These are phyloP conservation scores for Agelaius phoeniceus DNA, from an alignment of 2,113 vertebrate genomes.

Conservation along the genomic window DNA sequence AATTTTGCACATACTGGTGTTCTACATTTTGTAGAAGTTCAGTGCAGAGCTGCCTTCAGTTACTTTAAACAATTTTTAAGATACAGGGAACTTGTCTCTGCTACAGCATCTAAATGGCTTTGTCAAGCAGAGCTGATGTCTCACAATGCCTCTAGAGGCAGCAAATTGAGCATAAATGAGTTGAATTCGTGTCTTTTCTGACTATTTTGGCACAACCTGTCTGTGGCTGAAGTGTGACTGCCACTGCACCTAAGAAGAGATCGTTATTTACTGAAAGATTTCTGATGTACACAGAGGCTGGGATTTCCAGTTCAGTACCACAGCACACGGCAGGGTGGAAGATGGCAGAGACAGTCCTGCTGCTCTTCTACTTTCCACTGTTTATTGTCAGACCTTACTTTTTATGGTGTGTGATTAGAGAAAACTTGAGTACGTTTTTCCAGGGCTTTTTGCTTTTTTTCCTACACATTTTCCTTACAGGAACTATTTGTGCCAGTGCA, in stretches of 20 bases:
- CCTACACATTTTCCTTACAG: not conserved
- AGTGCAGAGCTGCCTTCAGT: not conserved
- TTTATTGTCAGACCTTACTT: not conserved
- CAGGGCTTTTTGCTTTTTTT: not conserved
- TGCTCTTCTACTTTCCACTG: not conserved
- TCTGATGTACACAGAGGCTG: not conserved
- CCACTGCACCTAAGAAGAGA: not conserved
- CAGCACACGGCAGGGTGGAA: not conserved
- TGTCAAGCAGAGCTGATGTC: not conserved
- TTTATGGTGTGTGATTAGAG: accelerated
- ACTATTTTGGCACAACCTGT: not conserved
- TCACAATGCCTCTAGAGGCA: not conserved
- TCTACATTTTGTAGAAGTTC: not conserved
- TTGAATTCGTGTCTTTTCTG: not conserved
- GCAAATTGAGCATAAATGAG: not conserved
- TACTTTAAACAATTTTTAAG: not conserved
- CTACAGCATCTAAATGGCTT: not conserved
- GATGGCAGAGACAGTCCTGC: not conserved
- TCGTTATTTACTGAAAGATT: not conserved
- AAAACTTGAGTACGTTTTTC: not conserved
- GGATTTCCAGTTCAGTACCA: not conserved
- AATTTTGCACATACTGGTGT: not conserved
- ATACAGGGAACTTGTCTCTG: not conserved
- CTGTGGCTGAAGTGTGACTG: not conserved
- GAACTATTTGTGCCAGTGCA: not conserved